A percentile compares a stretch with the other conserved stretches of the same genome.
Conservation (phyloP, 2,113 vertebrate genomes). For the Procavia capensis region DNA sequence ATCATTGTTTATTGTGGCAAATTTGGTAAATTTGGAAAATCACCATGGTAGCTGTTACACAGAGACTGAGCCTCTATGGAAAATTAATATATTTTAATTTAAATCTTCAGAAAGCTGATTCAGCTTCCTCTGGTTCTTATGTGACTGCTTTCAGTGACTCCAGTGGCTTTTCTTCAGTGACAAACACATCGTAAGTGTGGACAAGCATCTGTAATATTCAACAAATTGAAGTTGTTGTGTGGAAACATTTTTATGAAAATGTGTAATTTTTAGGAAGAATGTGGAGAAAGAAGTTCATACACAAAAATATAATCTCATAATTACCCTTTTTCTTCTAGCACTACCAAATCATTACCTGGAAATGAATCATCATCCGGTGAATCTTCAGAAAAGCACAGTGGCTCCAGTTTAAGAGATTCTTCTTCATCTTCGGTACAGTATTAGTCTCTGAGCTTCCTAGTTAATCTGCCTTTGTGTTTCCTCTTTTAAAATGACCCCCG, state of each 20-base stretch:
- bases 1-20: not conserved
- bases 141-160: accelerated
- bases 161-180: accelerated
- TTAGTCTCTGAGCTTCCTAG: not conserved
- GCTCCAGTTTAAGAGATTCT: not conserved
- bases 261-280: not conserved
- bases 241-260: not conserved
- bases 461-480: not conserved
- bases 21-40: not conserved
- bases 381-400: not conserved
- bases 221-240: not conserved
- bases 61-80: not conserved
- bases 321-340: conserved; percentile 51
- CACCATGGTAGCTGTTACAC: not conserved
- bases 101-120: not conserved
- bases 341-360: not conserved
- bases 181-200: conserved; percentile 47
- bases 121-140: accelerated
- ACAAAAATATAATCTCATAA: not conserved
- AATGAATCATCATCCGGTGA: accelerated
- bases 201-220: not conserved
- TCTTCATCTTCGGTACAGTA: conserved; percentile 71
- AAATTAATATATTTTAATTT: not conserved
- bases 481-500: not conserved
- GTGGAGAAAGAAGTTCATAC: not conserved